Conservation (phyloP, 2,113 vertebrate genomes). For the Heterochromis multidens region DNA sequence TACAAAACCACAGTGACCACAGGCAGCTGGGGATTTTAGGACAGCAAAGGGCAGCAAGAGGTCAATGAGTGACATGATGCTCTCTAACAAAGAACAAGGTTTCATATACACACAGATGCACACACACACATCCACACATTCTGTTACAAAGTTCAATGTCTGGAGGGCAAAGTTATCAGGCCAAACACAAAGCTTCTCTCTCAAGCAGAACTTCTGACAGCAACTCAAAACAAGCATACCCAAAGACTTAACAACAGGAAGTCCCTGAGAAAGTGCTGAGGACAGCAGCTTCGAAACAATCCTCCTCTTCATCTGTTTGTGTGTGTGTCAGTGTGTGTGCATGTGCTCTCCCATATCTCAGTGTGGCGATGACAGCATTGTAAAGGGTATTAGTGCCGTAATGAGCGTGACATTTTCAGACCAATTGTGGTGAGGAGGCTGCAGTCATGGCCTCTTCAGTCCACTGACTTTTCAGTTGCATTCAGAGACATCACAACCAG, state of each 20-base stretch:
- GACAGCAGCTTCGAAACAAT: constrained; percentile 46
- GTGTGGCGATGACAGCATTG: constrained; percentile 10
- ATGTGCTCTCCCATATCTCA: neutral
- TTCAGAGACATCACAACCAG: neutral
- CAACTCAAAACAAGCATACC: constrained; percentile 33
- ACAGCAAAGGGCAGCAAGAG: constrained; percentile 7
- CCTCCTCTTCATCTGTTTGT: constrained; percentile 34
- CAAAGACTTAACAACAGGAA: constrained; percentile 54
- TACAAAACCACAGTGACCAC: constrained; percentile 24
- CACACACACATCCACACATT: neutral
- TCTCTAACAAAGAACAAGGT: constrained; percentile 49
- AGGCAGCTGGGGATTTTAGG: constrained; percentile 31
- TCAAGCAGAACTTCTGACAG: constrained; percentile 47
- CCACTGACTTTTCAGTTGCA: constrained; percentile 19
- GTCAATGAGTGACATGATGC: constrained; percentile 36
- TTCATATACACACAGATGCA: neutral
- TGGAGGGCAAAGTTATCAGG: constrained; percentile 34
- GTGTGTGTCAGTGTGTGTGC: neutral
- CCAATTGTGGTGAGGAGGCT: neutral
- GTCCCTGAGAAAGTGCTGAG: constrained; percentile 53
- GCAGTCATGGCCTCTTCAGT: neutral
- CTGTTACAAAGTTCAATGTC: constrained; percentile 4
- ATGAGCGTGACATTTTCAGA: constrained; percentile 55
- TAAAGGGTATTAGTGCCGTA: constrained; percentile 32
- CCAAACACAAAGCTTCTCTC: constrained; percentile 58